Base-by-base conservation (phyloP, 2,113 vertebrate species). In the Stercorarius parasiticus region DNA sequence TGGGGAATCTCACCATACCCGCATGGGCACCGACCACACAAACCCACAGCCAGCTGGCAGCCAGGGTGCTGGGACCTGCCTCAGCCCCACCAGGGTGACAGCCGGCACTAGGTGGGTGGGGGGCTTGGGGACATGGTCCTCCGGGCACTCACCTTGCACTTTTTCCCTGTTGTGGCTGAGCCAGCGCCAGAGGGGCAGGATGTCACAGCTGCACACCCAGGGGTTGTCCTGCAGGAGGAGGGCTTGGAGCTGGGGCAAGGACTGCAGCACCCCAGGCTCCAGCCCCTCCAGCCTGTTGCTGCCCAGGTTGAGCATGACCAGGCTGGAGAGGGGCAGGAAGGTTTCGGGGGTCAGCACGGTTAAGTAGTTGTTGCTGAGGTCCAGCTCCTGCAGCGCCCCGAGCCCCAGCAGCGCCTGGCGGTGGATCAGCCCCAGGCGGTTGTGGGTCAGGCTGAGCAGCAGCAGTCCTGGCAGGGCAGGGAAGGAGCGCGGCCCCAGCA, bases 171-270 rank as follows among this genome's bases (percentile, higher is more conserved):
- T 97, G 45, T 65, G 34, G 26, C 64, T 92, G 38, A 98, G 97
- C 98, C 98, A 98, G 87, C 42, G 59, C 79, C 97, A 98, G 81
- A 98, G 98, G 22, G 98, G 95, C 43, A 97, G 96, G 96, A 98
- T 98, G 26, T 50, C 26, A n/a, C 98, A 98, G 78, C 95, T 94
- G 84, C 98, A 98, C 29, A 62, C 90, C 98, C 98, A 98, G 32
- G 98, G 98, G 80, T 98, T 98, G 65, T 97, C 91, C 53, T 96
- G 97, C 83, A 98, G 87, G 38, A 90, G 45, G n/a, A 98, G 96
- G 0, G 18, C 73, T 34, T 6, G 91, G 79, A 98, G 95, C 53
- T 77, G 95, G 10, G 98, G 97, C 61, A 98, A 80, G 52, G 80
- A n/a, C 0, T 6, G 43, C 42, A 93, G 86, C 15, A 97, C 82